These are phyloP conservation scores for Drosophila testacea DNA, from an alignment of 2,888 invertebrate species.

Conservation along the genomic window DNA sequence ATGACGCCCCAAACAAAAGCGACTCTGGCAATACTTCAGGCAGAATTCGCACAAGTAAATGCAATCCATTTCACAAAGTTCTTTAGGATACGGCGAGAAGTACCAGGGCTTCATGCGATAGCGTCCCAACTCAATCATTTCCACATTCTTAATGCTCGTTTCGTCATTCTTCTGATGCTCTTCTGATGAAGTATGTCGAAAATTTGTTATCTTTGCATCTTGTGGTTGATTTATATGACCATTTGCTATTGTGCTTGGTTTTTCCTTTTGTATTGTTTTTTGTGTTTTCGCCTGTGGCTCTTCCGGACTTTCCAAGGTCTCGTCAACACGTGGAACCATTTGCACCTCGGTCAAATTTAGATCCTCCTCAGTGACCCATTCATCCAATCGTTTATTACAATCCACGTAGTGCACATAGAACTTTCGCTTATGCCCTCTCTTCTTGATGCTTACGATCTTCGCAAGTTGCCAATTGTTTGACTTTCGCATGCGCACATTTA, in stretches of 20 bases:
- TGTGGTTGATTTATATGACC: neutral
- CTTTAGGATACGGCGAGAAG: slow-evolving; percentile 99
- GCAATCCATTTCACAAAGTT: slow-evolving; percentile 93
- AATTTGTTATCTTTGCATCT: neutral
- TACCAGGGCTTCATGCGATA: slow-evolving; percentile 99
- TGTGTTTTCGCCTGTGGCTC: slow-evolving; percentile 33
- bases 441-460: slow-evolving; percentile 97
- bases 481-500: slow-evolving; percentile 97
- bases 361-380: slow-evolving; percentile 98
- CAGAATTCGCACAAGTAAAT: slow-evolving; percentile 99
- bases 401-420: slow-evolving; percentile 99
- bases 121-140: slow-evolving; percentile 97
- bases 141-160: slow-evolving; percentile 99
- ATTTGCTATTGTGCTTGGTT: neutral
- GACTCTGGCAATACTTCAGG: slow-evolving; percentile 97
- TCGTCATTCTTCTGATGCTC: slow-evolving; percentile 88
- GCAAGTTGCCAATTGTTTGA: slow-evolving; percentile 97
- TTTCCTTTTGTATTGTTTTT: slow-evolving; percentile 86
- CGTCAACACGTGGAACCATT: slow-evolving; percentile 87
- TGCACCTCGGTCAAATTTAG: slow-evolving; percentile 96
- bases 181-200: neutral
- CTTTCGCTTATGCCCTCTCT: slow-evolving; percentile 88
- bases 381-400: slow-evolving; percentile 98
- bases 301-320: neutral
- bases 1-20: slow-evolving; percentile 97